phyloP scores from a whole-genome alignment of 1,140 invertebrate genomes.

The Hormaphis cornu region DNA sequence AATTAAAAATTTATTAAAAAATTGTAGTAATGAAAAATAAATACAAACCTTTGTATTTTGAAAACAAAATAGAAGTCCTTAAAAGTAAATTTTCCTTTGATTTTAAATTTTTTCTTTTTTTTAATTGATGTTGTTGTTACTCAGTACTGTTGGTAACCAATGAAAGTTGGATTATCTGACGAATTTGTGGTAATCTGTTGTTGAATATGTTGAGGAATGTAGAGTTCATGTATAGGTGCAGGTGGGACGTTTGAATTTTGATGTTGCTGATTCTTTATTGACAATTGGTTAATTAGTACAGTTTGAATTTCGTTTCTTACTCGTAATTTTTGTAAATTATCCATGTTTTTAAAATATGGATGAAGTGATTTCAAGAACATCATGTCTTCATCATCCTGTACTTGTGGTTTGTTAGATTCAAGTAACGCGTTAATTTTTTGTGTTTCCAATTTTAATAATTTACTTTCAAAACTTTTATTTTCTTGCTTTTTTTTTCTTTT shows the following conservation, averaged over 20 bases:
- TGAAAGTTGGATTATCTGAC: not conserved
- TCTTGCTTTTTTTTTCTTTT: not conserved
- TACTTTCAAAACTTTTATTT: not conserved
- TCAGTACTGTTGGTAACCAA: not conserved
- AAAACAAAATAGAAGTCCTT: not conserved
- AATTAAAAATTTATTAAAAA: not conserved
- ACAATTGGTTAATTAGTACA: not conserved
- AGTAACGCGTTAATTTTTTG: not conserved
- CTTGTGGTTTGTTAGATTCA: not conserved
- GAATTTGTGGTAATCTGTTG: not conserved
- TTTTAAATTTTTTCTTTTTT: not conserved
- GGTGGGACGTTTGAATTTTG: no score
- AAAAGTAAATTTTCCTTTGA: not conserved
- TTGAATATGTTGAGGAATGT: not conserved
- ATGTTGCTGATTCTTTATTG: no score
- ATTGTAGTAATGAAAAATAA: not conserved
- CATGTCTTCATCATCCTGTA: not conserved
- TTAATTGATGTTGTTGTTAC: not conserved
- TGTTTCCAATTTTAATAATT: not conserved
- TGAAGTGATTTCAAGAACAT: not conserved
- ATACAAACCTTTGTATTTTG: not conserved
- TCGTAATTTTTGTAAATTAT: not conserved
- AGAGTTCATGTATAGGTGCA: not conserved
- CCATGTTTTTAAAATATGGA: not conserved
- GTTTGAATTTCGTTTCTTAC: constrained; percentile 1